Base-by-base conservation (phyloP, 2,888 invertebrate genomes). In the Rhingia campestris region DNA sequence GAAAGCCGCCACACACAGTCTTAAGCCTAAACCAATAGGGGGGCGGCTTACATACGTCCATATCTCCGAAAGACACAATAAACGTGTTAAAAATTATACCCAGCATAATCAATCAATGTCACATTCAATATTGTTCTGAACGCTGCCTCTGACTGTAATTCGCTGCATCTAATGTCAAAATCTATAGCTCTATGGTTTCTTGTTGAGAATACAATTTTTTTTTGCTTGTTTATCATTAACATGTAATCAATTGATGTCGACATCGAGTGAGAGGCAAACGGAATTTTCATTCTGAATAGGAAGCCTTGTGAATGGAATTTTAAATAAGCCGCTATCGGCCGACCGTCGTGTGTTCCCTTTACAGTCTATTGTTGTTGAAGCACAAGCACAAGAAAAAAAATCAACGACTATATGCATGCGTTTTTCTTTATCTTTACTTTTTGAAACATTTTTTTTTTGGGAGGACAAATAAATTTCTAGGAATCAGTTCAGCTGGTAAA, bases 221-320 rank as follows among this genome's bases (percentile, higher is more conserved):
- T 69, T 58, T 58, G 43, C n/a, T 56, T 51, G 79, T 80, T 80
- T 75, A 84, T 84, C 84, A 84, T 80, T 80, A 70, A 74, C 80
- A 80, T 84, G 80, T 84, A 84, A 84, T 84, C 84, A 80, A 80
- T 80, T 80, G 80, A 84, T 84, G 84, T 80, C 70, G 84, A 84
- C 84, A 80, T 84, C 74, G 59, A 67, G 73, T 73, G 67, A 63
- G 51, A 58, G 61, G 56, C 77, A 43, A 66, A 69, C 74, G 80
- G 74, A 79, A 70, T 80, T 84, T 80, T 80, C 74, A 84, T 79
- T 84, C 84, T 84, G 80, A 84, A 84, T 73, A 75, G 75, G 84
- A 84, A 80, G 80, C 74, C 70, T 67, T 80, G 84, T 84, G 84
- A 80, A 84, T 84, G 84, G 80, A 84, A 84, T 84, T 80, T 80